A percentile compares a stretch with the other conserved stretches of the same genome.
Conservation (phyloP, 30 jellyfish, hydroid and myxozoan species). For the Aurelia sp. region DNA sequence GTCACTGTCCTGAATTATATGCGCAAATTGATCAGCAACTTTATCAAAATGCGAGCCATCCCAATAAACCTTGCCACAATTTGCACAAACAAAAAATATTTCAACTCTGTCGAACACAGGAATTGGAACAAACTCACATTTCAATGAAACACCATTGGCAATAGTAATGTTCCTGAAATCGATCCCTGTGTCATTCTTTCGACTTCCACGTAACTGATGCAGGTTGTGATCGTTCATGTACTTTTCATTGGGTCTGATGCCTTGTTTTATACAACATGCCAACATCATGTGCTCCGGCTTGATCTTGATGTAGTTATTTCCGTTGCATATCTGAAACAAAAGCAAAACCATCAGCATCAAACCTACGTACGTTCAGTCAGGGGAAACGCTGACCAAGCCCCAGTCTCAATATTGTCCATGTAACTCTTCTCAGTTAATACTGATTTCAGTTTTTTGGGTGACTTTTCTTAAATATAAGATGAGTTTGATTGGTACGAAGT, state of each 20-base stretch:
- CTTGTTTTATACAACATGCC: constrained; percentile 64
- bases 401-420: no score
- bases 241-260: constrained; percentile 57
- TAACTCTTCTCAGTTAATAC: no score
- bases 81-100: constrained; percentile 58
- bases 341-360: no score
- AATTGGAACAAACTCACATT: constrained; percentile 66
- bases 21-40: constrained; percentile 53
- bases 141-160: constrained; percentile 54
- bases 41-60: constrained; percentile 75
- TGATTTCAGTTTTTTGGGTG: no score
- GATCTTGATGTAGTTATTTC: constrained; percentile 36
- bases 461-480: no score
- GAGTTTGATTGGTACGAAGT: no score
- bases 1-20: constrained; percentile 49
- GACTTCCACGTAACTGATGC: constrained; percentile 44
- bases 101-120: constrained; percentile 70
- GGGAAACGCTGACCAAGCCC: no score
- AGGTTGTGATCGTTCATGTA: constrained; percentile 21
- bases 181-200: constrained; percentile 35
- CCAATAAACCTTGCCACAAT: constrained; percentile 91
- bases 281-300: constrained; percentile 67
- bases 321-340: constrained; percentile 69
- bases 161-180: constrained; percentile 62
- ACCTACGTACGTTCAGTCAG: no score